These are phyloP conservation scores for Ptyas mucosa DNA, from an alignment of 2,113 vertebrate genomes.

Conservation along the genomic window DNA sequence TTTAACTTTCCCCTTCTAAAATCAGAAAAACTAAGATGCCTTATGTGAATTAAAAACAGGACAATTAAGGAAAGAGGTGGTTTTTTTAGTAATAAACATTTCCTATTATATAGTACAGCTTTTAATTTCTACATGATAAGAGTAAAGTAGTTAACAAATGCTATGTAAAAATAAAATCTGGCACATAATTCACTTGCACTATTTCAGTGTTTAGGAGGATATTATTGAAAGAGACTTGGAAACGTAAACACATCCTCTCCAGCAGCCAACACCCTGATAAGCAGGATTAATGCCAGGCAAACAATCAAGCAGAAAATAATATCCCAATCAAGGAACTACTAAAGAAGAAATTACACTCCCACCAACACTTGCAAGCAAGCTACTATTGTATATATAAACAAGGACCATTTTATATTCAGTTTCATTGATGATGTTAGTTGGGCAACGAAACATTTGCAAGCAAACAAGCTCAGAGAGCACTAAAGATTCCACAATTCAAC, in stretches of 20 bases:
- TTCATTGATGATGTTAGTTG: neutral
- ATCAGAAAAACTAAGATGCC: neutral
- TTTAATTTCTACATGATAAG: neutral
- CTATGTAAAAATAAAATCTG: neutral
- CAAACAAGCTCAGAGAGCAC: neutral
- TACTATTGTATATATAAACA: neutral
- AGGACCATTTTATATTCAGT: neutral
- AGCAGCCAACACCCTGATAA: neutral
- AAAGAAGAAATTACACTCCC: neutral
- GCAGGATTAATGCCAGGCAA: neutral
- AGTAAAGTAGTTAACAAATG: neutral
- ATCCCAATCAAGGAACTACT: neutral
- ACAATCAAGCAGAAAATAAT: neutral
- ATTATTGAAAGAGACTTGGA: neutral
- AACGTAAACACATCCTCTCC: neutral
- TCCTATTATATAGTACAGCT: neutral
- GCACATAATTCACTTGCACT: neutral
- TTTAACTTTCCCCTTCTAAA: neutral
- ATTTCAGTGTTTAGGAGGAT: neutral
- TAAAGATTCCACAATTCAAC: neutral
- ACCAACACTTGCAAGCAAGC: neutral
- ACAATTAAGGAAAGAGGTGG: neutral
- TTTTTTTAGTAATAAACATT: neutral
- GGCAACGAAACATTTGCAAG: neutral
- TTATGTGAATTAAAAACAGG: neutral